Base-by-base conservation (phyloP, 2,797 vertebrate genomes). In the Meda fulgida region DNA sequence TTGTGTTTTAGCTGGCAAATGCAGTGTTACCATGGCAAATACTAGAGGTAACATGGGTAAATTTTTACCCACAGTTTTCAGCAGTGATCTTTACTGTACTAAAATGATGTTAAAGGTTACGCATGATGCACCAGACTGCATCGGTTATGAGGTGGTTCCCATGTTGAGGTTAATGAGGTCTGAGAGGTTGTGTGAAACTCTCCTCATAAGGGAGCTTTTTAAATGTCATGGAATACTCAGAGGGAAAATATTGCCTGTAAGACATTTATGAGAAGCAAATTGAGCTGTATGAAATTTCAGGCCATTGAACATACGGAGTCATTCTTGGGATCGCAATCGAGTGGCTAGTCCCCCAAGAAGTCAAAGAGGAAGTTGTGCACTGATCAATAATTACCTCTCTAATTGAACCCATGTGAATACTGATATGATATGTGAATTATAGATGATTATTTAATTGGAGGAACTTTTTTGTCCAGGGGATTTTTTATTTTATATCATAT, bases 341-440 rank as follows among this genome's bases (percentile, higher is more conserved):
- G 7, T 58, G 51, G 34, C 60, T 84, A 84, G 48, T 87, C 87
- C 75, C 87, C 81, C 86, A 84, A 63, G 80, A 87, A 84, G 43
- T 87, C 81, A 83, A 38, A 36, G 31, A 38, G 29, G 23, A 83
- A 65, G 29, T 21, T 75, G 70, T 51, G 29, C 70, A 36, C 43
- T 67, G 10, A 76, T 83, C 72, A 36, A 83, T 83, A 48, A 66
- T 76, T 13, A 3, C 26, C 26, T 80, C 40, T 5, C 43, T 46
- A 60, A 19, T 29, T 80, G n/a, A 38, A 89, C 90, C 90, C 70
- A 86, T 89, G 85, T 89, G 84, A 90, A 90, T 88, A n/a, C 23
- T 88, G 67, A 72, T 73, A 87, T 88, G 48, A 75, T 58, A 58
- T 18, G 34, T 14, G 14, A 38, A 34, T 38, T 77, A 77, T 77